A percentile compares a stretch with the other conserved stretches of the same genome.
Conservation (phyloP, 2,113 vertebrate genomes). For the Tretioscincus oriximinensis region DNA sequence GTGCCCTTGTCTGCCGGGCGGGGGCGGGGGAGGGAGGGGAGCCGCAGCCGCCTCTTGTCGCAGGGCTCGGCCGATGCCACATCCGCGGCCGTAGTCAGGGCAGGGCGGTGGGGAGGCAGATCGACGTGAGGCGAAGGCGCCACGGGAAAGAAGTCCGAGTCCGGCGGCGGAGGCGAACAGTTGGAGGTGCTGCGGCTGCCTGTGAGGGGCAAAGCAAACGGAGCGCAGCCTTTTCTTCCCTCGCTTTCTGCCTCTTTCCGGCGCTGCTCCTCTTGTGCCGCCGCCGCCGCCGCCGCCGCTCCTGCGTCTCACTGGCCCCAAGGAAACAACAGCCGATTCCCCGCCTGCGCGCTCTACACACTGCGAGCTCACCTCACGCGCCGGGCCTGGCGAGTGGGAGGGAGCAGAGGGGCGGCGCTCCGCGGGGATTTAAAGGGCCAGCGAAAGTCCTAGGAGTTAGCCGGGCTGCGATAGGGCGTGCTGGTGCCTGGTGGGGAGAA, state of each 20-base stretch:
- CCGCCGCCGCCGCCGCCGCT: neutral
- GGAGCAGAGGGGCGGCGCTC: fast-evolving
- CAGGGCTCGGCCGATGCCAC: conserved; percentile 40
- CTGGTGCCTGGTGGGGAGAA: neutral
- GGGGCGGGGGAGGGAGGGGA: neutral
- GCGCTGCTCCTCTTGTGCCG: too few relatives aligned
- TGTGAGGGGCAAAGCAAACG: neutral
- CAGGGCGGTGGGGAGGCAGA: too few relatives aligned
- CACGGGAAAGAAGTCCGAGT: conserved; percentile 23
- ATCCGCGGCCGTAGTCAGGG: conserved; percentile 19
- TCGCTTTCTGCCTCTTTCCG: neutral
- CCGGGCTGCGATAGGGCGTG: too few relatives aligned
- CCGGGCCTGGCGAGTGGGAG: neutral
- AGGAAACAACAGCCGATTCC: conserved; percentile 6
- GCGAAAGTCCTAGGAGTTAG: neutral
- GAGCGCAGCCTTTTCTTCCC: neutral
- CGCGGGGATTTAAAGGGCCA: conserved; percentile 54
- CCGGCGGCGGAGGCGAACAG: neutral
- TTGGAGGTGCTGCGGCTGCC: too few relatives aligned
- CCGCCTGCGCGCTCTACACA: conserved; percentile 17
- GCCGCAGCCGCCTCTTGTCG: conserved; percentile 13
- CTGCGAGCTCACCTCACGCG: conserved; percentile 10
- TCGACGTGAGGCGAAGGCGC: neutral
- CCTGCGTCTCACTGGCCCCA: neutral
- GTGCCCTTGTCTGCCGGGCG: conserved; percentile 44